phyloP scores from a whole-genome alignment of 2,888 invertebrate species.

The Octodonta nipae region DNA sequence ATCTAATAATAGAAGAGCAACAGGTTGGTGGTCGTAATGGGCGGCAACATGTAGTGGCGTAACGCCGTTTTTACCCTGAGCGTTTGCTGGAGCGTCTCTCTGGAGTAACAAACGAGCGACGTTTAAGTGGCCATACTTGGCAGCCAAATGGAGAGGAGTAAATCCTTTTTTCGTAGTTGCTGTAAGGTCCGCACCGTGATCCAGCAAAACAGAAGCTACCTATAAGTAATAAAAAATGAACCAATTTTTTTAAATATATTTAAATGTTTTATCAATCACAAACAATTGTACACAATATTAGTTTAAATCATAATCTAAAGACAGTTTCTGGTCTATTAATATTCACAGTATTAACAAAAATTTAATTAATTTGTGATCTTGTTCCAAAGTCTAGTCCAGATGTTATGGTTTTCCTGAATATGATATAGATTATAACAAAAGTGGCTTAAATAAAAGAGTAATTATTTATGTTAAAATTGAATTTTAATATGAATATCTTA shows the following conservation, averaged over 20 bases:
- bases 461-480: too few species aligned
- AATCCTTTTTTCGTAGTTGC: conserved; percentile 94
- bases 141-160: conserved; percentile 90
- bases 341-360: too few species aligned
- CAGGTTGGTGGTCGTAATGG: conserved; percentile 88
- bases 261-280: too few species aligned
- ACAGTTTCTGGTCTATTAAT: too few species aligned
- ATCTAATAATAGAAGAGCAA: conserved; percentile 78
- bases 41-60: conserved; percentile 94
- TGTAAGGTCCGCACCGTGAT: conserved; percentile 77
- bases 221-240: conserved; percentile 25
- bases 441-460: too few species aligned
- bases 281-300: too few species aligned
- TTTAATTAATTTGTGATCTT: too few species aligned
- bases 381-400: too few species aligned
- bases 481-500: too few species aligned
- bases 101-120: conserved; percentile 78
- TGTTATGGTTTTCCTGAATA: too few species aligned
- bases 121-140: conserved; percentile 90
- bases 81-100: conserved; percentile 69
- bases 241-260: too few species aligned
- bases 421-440: too few species aligned
- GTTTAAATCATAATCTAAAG: not conserved
- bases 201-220: conserved; percentile 80
- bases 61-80: conserved; percentile 86